Base-by-base conservation (phyloP, 2,797 vertebrate genomes). In the Sebastes kiyomatsui region DNA sequence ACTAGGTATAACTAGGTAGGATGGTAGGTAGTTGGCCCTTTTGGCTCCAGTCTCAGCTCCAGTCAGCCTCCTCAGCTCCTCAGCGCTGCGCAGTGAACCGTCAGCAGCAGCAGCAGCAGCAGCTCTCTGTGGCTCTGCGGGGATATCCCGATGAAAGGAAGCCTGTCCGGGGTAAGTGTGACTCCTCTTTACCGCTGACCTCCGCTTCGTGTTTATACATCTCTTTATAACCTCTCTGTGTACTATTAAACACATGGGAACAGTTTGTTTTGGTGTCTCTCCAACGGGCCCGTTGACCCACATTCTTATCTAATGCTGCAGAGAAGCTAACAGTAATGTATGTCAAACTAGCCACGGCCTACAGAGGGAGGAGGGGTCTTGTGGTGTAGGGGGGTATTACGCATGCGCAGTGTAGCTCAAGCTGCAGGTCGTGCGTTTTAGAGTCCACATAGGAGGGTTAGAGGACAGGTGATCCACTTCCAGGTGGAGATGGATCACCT, bases 301-400 rank as follows among this genome's bases (percentile, higher is more conserved):
- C 89, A 93, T 94, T 93, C 78, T 91, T 93, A 93, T 88, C 91
- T 93, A 92, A 93, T 75, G 80, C 79, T 79, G 80, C 59, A 46
- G 1, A 88, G 75, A 82, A 88, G 92, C 89, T 72, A 46, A 35
- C 35, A 13, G 35, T 35, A 35, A 35, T 35, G 35, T 35, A 35
- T 35, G 35, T 35, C 35, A 35, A 35, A 35, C 35, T 35, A 35
- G 35, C 35, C 35, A 35, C 35, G 35, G 35, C 35, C 35, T 33
- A 33, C 33, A 33, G 33, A 33, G 0, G 33, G 33, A 33, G 33
- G 33, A 33, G 33, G 33, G 33, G 10, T 33, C 33, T 33, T 33
- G 33, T 33, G 33, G 33, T 11, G 10, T 11, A 33, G 33, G 33
- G 33, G 11, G 11, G 35, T 35, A 35, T 35, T 35, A 35, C 35